Base-by-base conservation (phyloP, 2,888 invertebrate genomes). In the Petrolisthes cinctipes region DNA sequence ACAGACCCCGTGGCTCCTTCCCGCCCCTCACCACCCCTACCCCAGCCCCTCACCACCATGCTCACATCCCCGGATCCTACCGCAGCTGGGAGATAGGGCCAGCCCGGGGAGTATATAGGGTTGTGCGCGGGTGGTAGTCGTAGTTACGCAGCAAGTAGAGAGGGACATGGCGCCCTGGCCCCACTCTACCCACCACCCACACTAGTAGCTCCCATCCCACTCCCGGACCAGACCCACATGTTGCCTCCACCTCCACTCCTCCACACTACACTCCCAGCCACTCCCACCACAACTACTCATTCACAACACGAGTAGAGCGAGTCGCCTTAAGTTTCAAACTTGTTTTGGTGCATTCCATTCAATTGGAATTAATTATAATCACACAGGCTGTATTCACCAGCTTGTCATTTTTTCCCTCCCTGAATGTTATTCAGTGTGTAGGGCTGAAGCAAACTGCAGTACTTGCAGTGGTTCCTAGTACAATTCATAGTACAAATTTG, bases 121-220 rank as follows among this genome's bases (percentile, higher is more conserved):
- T 68, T 75, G 54, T 79, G 85, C 85, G 85, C 85, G 56, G 85
- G 14, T 79, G 79, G 68, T 85, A 85, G 66, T 66, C 61, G 66
- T 66, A 84, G 79, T 85, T 85, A 85, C 85, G 85, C 85, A 85
- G 79, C 79, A 79, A 73, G 68, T 79, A 85, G 84, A 84, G 85
- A 68, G 37, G 84, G 85, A 78, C 85, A 85, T 85, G 85, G 85
- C 85, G 79, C 76, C 85, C 66, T 61, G 37, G 23, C 53, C 75
- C 85, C 78, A 53, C 66, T n/a, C n/a, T 78, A 78, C 20, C 78
- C 61, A 76, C 78, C 61, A 61, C 73, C 85, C 79, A 61, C 79
- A 79, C 61, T 66, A 37, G 37, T 37, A 37, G 37, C 37, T 37
- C 37, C 37, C 37, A 78, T 78, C 85, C 85, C 85, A 37, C 37